Conservation (phyloP, 2,888 invertebrate species). For the Ditylenchus weischeri region DNA sequence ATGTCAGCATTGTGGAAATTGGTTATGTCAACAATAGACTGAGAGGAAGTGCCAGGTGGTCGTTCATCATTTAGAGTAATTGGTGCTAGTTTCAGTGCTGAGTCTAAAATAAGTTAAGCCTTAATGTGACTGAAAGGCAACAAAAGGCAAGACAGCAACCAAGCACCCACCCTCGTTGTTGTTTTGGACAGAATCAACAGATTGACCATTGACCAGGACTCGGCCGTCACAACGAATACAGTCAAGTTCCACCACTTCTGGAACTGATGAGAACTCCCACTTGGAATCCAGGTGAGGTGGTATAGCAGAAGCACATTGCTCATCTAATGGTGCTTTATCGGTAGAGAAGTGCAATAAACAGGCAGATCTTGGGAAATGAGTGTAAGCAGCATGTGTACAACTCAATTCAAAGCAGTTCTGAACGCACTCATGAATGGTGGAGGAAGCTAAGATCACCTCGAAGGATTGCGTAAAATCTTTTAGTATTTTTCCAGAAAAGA, state of each 20-base stretch:
- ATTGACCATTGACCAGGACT: background rate
- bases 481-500: conserved; percentile 44
- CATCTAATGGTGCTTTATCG: conserved; percentile 19
- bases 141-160: too few relatives aligned
- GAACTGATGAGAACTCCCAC: conserved; percentile 46
- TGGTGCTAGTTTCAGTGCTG: background rate
- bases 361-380: conserved; percentile 56
- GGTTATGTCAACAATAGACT: conserved; percentile 4
- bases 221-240: conserved; percentile 49
- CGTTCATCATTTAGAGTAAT: conserved; percentile 8
- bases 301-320: conserved; percentile 9
- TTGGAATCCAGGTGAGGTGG: conserved; percentile 12
- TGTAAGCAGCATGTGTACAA: conserved; percentile 51
- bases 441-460: conserved; percentile 50
- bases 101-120: background rate
- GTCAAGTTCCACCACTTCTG: conserved; percentile 50
- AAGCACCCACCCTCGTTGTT: too few relatives aligned
- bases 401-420: conserved; percentile 49
- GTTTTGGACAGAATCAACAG: background rate
- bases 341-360: conserved; percentile 46
- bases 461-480: conserved; percentile 46
- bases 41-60: background rate
- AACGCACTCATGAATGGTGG: conserved; percentile 52
- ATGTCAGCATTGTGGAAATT: conserved; percentile 2
- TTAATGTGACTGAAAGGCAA: too few relatives aligned